These are phyloP conservation scores for Bibio marci DNA, from an alignment of 2,888 invertebrate species.

Conservation along the genomic window DNA sequence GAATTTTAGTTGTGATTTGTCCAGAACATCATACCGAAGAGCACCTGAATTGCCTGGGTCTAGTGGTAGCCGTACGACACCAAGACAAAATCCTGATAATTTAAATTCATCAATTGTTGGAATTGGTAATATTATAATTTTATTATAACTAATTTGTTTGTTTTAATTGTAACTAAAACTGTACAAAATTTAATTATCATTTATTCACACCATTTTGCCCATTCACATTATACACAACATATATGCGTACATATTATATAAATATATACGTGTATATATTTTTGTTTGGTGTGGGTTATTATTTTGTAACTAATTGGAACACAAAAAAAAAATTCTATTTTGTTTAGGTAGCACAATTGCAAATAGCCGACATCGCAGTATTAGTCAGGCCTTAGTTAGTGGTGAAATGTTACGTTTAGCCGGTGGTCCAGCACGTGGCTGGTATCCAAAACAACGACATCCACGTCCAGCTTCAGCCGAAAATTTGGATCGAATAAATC, in stretches of 20 bases:
- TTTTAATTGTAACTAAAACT: too few relatives aligned
- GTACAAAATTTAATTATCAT: too few relatives aligned
- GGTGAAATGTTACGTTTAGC: conserved; percentile 64
- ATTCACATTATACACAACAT: too few relatives aligned
- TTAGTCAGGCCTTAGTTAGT: conserved; percentile 41
- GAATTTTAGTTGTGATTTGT: conserved; percentile 47
- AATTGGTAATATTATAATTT: conserved; percentile 15
- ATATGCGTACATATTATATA: too few relatives aligned
- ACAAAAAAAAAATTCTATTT: background rate
- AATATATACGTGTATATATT: background rate
- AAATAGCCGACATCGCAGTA: conserved; percentile 32
- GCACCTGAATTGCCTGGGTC: conserved; percentile 31
- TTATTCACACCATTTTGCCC: too few relatives aligned
- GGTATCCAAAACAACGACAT: conserved; percentile 61
- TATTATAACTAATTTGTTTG: background rate
- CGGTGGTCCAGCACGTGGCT: conserved; percentile 69
- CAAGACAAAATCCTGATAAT: conserved; percentile 34
- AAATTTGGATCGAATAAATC: conserved; percentile 55
- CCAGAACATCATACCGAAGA: conserved; percentile 59
- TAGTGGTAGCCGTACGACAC: conserved; percentile 36
- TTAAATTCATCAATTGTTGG: conserved; percentile 28
- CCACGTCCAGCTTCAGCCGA: conserved; percentile 72
- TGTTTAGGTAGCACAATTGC: conserved; percentile 31
- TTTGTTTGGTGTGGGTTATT: too few relatives aligned
- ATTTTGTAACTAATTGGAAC: too few relatives aligned